These are phyloP conservation scores for Microcebus jonahi DNA, from an alignment of 2,113 vertebrate genomes.

Conservation along the genomic window DNA sequence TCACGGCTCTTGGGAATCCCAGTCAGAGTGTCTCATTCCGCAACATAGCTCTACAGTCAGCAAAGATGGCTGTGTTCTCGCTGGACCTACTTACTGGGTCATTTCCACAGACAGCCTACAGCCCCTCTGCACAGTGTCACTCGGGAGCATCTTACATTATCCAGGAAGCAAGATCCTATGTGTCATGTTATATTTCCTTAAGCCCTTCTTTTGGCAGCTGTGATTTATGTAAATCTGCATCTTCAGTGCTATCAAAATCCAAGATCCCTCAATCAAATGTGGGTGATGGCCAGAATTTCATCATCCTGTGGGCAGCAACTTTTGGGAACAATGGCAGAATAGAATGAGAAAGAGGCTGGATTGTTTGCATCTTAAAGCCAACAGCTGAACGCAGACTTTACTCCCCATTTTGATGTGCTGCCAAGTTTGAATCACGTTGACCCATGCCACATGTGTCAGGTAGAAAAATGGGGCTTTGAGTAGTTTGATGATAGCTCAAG, in stretches of 20 bases:
- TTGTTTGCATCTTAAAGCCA: conserved; percentile 67
- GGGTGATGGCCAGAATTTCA: neutral
- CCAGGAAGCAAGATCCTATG: conserved; percentile 62
- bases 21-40: neutral
- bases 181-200: conserved; percentile 31
- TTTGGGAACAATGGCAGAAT: conserved; percentile 36
- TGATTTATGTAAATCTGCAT: conserved; percentile 61
- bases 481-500: neutral
- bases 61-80: neutral
- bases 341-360: conserved; percentile 50
- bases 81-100: neutral
- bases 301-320: neutral
- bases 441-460: neutral
- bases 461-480: neutral
- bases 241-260: conserved; percentile 25
- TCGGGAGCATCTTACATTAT: neutral
- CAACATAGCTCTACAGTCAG: neutral
- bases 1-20: neutral
- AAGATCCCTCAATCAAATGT: conserved; percentile 62
- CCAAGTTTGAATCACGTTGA: neutral
- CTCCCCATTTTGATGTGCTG: conserved; percentile 19
- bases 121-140: neutral
- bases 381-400: neutral
- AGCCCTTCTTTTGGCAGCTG: conserved; percentile 15
- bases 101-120: neutral